These are phyloP conservation scores for Sylvietta virens DNA, from an alignment of 2,113 vertebrate species.

Conservation along the genomic window DNA sequence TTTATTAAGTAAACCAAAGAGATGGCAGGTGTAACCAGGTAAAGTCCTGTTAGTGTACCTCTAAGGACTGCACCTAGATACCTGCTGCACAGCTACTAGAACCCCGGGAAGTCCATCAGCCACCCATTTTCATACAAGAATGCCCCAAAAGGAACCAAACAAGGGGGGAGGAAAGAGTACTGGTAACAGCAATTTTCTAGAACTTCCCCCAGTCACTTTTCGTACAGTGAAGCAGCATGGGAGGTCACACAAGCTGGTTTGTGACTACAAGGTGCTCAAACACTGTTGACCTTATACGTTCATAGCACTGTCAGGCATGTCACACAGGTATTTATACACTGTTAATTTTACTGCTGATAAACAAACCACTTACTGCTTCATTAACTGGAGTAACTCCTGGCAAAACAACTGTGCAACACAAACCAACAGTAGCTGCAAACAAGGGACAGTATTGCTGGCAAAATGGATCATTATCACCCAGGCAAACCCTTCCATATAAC, in stretches of 20 bases:
- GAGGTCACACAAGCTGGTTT: background rate
- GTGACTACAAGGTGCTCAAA: background rate
- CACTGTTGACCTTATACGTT: accelerated
- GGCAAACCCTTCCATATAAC: accelerated
- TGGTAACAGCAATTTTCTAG: background rate
- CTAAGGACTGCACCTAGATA: background rate
- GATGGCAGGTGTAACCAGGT: background rate
- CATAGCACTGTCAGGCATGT: background rate
- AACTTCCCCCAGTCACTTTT: background rate
- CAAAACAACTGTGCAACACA: background rate
- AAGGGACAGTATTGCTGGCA: background rate
- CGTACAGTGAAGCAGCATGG: accelerated
- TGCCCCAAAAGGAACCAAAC: accelerated
- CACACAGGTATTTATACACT: background rate
- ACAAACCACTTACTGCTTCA: background rate
- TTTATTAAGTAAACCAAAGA: conserved; percentile 15
- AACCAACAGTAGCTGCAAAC: background rate
- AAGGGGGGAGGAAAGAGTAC: accelerated
- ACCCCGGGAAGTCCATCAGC: background rate
- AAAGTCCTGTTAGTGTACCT: background rate
- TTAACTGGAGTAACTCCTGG: background rate
- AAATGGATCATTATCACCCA: accelerated
- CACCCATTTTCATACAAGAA: background rate
- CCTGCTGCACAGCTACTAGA: background rate
- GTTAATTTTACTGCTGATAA: background rate